Evolutionary conservation across 2,113 vertebrate species (phyloP), one percentile per base, ranked within the genome.

Genomic region (Gambusia affinis): DNA sequence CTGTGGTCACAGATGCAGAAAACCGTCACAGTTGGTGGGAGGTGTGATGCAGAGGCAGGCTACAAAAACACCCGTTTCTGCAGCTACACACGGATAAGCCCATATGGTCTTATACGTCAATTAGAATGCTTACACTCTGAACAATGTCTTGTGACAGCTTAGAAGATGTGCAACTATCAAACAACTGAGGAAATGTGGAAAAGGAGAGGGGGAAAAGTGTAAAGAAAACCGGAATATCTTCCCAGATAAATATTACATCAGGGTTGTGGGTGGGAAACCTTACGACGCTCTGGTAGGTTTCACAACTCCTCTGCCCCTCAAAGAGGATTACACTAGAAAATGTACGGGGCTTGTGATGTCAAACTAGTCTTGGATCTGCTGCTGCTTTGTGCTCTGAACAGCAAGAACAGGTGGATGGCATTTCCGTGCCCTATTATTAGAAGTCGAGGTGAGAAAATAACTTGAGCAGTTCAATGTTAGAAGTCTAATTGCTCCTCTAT

Each of bases 401-500:
- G 4, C 42, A 19, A 29, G 28, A 63, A 31, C 35, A 70, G 72
- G 66, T 78, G 79, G 60, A 67, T 80, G 65, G 31, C 42, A 8
- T n/a, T 70, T 8, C 37, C 72, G 17, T 0, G 60, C 30, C 72
- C 68, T 89, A 76, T 85, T 84, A 78, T 74, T 83, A 75, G 83
- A 82, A 64, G 4, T 30, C n/a, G 67, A 86, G 77, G 84, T 89
- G 81, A 75, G 76, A 84, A 81, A 79, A 73, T 74, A 76, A 75
- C 69, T 76, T 73, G 65, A 73, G 82, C 82, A 78, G 73, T 86
- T 91, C 82, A 85, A 75, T 71, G 75, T 87, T 80, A 91, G 81
- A 79, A 81, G 74, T 81, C 72, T 68, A 90, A 92, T 89, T 85
- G 83, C 85, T 76, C 79, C 73, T 84, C 76, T 67, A 72, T 77